phyloP scores from a whole-genome alignment of 2,113 vertebrate genomes.

The Oreochromis tanganicae region DNA sequence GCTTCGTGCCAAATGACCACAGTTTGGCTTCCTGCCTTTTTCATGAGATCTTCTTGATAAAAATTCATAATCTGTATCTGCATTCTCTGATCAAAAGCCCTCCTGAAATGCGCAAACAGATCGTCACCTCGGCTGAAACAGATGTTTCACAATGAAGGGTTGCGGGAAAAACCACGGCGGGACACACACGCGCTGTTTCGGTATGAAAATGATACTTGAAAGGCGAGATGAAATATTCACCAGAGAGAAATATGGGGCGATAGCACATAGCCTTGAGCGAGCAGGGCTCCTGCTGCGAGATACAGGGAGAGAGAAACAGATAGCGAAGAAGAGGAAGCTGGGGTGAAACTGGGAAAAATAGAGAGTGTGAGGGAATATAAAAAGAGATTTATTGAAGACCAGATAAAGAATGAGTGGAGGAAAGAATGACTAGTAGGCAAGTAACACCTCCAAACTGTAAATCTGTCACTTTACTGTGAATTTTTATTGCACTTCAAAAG shows the following conservation, averaged over 20 bases:
- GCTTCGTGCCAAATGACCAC: slow-evolving; percentile 24
- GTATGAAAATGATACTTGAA: slow-evolving; percentile 57
- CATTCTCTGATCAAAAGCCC: slow-evolving; percentile 27
- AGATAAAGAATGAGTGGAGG: not conserved
- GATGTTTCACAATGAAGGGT: slow-evolving; percentile 9
- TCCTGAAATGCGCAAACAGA: slow-evolving; percentile 20
- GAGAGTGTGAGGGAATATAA: not conserved
- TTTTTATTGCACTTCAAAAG: slow-evolving; percentile 22
- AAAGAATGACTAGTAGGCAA: slow-evolving; percentile 17
- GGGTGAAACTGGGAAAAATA: not conserved
- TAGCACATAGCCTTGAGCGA: slow-evolving; percentile 46
- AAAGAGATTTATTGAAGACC: slow-evolving; percentile 16
- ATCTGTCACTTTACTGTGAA: not conserved
- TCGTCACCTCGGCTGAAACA: slow-evolving; percentile 25
- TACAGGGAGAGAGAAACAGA: not conserved
- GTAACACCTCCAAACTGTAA: slow-evolving; percentile 22
- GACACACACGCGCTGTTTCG: slow-evolving; percentile 3
- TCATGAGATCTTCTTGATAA: slow-evolving; percentile 17
- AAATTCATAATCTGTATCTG: slow-evolving; percentile 35
- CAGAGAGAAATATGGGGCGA: slow-evolving; percentile 37
- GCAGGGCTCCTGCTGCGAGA: slow-evolving; percentile 35
- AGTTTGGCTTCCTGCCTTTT: slow-evolving; percentile 29
- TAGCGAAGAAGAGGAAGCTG: not conserved
- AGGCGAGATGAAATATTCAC: slow-evolving; percentile 58
- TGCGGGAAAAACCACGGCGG: not conserved